Conservation (phyloP, 2,797 vertebrate species). For the Sebastes matsubarae region DNA sequence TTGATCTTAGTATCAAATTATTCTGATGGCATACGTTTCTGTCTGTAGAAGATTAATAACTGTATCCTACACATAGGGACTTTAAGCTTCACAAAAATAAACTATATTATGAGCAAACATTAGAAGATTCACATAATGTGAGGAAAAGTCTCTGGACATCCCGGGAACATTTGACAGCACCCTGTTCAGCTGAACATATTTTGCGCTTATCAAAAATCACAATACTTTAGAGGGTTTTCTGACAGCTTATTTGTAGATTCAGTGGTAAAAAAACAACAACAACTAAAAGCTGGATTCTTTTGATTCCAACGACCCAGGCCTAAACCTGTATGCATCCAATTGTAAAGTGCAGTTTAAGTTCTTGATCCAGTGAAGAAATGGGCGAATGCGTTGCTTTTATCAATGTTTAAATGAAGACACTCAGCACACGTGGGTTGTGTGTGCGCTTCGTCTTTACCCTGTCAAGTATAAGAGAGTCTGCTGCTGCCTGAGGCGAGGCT, state of each 20-base stretch:
- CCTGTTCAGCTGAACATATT: neutral
- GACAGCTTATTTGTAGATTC: neutral
- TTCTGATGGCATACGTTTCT: neutral
- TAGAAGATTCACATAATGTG: neutral
- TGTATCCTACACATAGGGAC: neutral
- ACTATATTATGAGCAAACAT: neutral
- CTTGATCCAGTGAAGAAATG: neutral
- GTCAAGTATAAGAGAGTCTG: neutral
- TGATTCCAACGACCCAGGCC: neutral
- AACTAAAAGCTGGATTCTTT: neutral
- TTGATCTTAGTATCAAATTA: neutral
- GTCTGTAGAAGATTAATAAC: neutral
- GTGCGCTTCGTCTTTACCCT: neutral
- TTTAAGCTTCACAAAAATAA: neutral
- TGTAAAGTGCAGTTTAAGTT: constrained; percentile 20
- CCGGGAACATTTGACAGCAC: neutral
- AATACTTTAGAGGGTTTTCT: constrained; percentile 41
- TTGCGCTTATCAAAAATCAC: neutral
- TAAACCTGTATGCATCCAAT: neutral
- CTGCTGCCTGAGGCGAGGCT: constrained; percentile 64
- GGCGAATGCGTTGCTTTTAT: neutral
- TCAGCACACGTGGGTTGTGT: neutral
- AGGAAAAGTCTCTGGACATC: neutral
- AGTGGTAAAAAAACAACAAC: neutral
- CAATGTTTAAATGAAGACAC: neutral